A percentile compares a stretch with the other conserved stretches of the same genome.
These are phyloP conservation scores for Nymphalis polychloros DNA, from an alignment of 2,888 invertebrate genomes.

Conservation along the genomic window DNA sequence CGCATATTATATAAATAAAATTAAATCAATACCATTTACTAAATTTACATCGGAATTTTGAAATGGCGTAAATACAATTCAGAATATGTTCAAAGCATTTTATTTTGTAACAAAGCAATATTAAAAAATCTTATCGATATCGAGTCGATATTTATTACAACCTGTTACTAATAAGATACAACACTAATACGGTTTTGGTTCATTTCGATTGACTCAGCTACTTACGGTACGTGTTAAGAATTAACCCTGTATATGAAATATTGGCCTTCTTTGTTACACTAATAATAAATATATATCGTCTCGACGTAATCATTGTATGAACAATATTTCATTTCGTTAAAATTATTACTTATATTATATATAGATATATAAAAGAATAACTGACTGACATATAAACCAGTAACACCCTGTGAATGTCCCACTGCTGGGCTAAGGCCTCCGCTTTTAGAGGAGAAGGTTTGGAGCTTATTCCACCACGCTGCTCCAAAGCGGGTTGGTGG, in stretches of 20 bases:
- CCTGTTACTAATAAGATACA: conserved; percentile 2
- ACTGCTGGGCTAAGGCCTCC: too few species aligned
- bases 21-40: too few species aligned
- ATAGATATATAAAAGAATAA: too few species aligned
- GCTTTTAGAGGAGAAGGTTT: too few species aligned
- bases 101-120: neutral
- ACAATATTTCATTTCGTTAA: neutral
- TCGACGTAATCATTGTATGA: neutral
- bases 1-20: too few species aligned
- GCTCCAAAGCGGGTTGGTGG: too few species aligned
- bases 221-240: conserved; percentile 36
- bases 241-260: conserved; percentile 29
- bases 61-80: neutral
- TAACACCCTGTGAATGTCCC: too few species aligned
- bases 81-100: too few species aligned
- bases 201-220: conserved; percentile 34
- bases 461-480: too few species aligned
- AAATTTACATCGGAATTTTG: neutral
- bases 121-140: neutral
- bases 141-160: neutral
- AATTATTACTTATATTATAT: neutral
- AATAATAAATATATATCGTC: conserved; percentile 9
- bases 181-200: conserved; percentile 29
- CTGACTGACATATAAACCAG: too few species aligned
- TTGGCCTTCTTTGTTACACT: conserved; percentile 15